These are phyloP conservation scores for Oceanites oceanicus DNA, from an alignment of 2,113 vertebrate genomes.

Conservation along the genomic window DNA sequence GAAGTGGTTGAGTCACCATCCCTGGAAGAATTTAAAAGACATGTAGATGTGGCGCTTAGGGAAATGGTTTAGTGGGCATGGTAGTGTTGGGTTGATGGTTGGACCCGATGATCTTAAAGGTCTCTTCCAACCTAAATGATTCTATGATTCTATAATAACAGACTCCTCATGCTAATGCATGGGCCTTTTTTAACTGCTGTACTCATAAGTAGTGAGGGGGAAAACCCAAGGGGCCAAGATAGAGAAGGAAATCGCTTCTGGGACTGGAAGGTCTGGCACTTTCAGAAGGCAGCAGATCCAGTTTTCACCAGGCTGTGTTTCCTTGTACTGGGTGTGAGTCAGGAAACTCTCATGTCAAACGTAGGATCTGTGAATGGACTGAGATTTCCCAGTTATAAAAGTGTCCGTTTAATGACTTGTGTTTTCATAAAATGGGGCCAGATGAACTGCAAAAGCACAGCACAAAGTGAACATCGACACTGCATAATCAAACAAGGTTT, in stretches of 20 bases:
- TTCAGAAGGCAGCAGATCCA: background rate
- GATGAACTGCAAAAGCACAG: background rate
- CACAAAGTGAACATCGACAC: background rate
- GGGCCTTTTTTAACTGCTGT: background rate
- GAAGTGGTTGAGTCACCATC: too few relatives aligned
- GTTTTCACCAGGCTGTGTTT: background rate
- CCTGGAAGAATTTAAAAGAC: too few relatives aligned
- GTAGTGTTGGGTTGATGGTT: too few relatives aligned
- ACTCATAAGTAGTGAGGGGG: background rate
- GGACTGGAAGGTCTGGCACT: background rate
- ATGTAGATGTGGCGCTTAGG: too few relatives aligned
- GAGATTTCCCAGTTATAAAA: background rate
- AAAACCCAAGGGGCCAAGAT: background rate
- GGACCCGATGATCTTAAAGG: too few relatives aligned
- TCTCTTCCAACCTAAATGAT: too few relatives aligned
- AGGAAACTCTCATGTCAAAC: background rate
- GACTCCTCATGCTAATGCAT: background rate
- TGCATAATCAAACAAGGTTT: conserved; percentile 21
- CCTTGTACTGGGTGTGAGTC: background rate
- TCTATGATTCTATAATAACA: too few relatives aligned
- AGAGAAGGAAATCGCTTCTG: background rate
- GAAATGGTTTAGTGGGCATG: too few relatives aligned
- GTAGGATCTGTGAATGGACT: background rate
- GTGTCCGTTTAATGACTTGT: background rate
- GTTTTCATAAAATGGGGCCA: background rate